phyloP scores from a whole-genome alignment of 2,797 vertebrate species.

The Rhinoraja longicauda region DNA sequence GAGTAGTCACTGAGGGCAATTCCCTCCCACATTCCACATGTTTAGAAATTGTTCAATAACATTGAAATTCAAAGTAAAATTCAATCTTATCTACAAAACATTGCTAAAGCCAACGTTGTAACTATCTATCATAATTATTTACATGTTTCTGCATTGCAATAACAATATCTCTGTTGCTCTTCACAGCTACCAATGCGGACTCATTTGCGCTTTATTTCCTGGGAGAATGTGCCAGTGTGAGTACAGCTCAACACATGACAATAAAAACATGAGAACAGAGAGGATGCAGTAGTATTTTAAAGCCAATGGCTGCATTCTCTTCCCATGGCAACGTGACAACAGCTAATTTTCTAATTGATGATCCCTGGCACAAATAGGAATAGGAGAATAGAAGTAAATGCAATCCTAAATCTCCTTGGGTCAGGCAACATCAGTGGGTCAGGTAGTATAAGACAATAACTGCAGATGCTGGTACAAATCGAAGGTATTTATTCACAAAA shows the following conservation, averaged over 20 bases:
- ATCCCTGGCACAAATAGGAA: background rate
- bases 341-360: background rate
- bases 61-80: background rate
- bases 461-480: too few species aligned
- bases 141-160: background rate
- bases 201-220: slow-evolving; percentile 98
- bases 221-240: slow-evolving; percentile 99
- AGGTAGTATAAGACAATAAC: too few species aligned
- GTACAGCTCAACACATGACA: slow-evolving; percentile 49
- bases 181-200: slow-evolving; percentile 94
- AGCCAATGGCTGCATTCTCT: background rate
- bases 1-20: too few species aligned
- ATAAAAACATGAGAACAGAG: background rate
- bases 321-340: background rate
- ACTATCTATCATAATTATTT: slow-evolving; percentile 15
- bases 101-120: background rate
- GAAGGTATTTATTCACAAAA: too few species aligned
- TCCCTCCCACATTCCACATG: too few species aligned
- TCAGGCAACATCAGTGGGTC: too few species aligned
- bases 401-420: background rate
- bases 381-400: background rate
- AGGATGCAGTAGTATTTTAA: background rate
- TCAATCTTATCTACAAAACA: background rate
- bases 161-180: slow-evolving; percentile 43
- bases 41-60: background rate